These are phyloP conservation scores for Leucozona laternaria DNA, from an alignment of 2,888 invertebrate species.

Conservation along the genomic window DNA sequence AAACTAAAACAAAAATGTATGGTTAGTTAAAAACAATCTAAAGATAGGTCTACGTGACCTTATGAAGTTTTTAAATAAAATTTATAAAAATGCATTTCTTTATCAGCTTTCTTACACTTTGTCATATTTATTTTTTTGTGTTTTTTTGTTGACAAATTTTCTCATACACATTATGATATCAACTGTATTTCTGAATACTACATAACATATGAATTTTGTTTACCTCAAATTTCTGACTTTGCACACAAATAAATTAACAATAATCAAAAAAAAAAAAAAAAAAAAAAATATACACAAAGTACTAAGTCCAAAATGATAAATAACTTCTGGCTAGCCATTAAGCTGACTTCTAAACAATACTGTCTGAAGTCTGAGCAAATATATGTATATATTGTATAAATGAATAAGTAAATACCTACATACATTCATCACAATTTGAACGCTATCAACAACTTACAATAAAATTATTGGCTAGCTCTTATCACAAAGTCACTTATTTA, in stretches of 20 bases:
- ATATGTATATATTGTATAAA: no score
- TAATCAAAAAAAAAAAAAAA: no score
- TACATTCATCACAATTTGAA: neutral
- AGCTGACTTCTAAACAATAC: neutral
- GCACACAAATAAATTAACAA: neutral
- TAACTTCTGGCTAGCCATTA: constrained; percentile 45
- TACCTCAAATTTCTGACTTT: constrained; percentile 10
- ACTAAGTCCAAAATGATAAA: constrained; percentile 59
- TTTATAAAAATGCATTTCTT: no score
- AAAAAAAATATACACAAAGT: no score
- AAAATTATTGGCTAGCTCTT: neutral
- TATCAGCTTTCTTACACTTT: neutral
- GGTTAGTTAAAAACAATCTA: no score
- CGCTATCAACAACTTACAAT: constrained; percentile 26
- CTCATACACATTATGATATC: neutral
- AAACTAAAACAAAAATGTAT: no score
- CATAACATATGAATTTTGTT: neutral
- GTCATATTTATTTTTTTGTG: neutral
- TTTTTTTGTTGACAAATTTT: neutral
- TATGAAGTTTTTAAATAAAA: no score
- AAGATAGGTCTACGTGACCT: no score
- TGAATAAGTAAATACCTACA: no score
- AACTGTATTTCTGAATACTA: no score
- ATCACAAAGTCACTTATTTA: neutral
- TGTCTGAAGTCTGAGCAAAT: no score